Conservation (phyloP, 2,113 vertebrate species). For the Hippocampus mohnikei region DNA sequence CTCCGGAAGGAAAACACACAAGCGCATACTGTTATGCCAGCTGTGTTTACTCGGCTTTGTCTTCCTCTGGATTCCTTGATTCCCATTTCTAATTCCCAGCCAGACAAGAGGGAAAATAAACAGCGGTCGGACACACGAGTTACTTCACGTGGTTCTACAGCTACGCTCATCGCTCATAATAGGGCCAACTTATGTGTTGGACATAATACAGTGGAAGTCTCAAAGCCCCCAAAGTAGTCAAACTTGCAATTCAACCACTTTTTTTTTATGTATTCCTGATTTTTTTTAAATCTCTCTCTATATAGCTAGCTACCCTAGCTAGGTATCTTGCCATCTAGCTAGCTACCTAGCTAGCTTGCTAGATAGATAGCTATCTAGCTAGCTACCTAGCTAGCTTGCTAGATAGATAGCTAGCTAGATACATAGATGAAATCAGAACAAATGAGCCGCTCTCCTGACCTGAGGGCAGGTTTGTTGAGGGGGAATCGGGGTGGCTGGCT, state of each 20-base stretch:
- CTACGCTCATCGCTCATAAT: background rate
- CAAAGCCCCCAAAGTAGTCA: too few relatives aligned
- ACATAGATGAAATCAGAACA: background rate
- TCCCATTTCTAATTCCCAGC: constrained; percentile 46
- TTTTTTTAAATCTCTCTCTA: too few relatives aligned
- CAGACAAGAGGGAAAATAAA: constrained; percentile 49
- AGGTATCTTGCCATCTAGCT: too few relatives aligned
- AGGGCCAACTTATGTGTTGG: too few relatives aligned
- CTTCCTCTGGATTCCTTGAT: constrained; percentile 32
- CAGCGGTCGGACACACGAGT: constrained; percentile 41
- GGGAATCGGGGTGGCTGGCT: constrained; percentile 44
- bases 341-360: too few relatives aligned
- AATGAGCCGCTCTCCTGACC: constrained; percentile 52
- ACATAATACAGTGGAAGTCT: too few relatives aligned
- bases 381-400: too few relatives aligned
- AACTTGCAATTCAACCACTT: too few relatives aligned
- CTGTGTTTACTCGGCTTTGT: constrained; percentile 59
- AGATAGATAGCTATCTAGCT: too few relatives aligned
- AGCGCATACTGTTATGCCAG: constrained; percentile 34
- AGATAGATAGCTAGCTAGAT: too few relatives aligned
- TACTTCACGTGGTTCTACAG: constrained; percentile 19
- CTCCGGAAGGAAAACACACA: constrained; percentile 34
- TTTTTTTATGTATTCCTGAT: too few relatives aligned
- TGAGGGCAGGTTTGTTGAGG: constrained; percentile 58
- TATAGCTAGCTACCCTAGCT: too few relatives aligned